Evolutionary conservation across 2,888 invertebrate species (phyloP), one percentile per base, ranked within the genome.

Genomic region (Yponomeuta cagnagella): DNA sequence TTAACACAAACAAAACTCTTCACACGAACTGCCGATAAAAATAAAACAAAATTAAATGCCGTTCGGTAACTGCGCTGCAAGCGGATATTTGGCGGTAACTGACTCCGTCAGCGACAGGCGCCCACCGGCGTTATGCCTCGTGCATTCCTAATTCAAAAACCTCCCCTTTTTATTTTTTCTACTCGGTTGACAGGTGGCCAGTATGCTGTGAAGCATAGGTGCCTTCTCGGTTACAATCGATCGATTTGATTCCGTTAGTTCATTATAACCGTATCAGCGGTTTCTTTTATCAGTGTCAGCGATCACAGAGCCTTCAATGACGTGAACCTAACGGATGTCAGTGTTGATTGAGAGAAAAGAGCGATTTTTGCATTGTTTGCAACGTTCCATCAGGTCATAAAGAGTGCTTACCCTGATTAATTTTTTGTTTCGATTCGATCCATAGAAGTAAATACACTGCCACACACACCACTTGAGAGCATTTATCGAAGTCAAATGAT

Each of bases 121-220:
- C 73, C 74, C 66, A 70, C 76, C 79, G 79, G 77, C 80, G 80
- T 79, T 78, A 80, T 78, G 82, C 75, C 75, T 76, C 74, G 73
- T 76, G 81, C 78, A 77, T 79, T 77, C 75, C 73, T 73, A 76
- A 80, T 81, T 79, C 73, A 73, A 75, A 80, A 77, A 75, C 78
- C 80, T 77, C 78, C 84, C 82, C 78, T 80, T 76, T 80, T 76
- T 73, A 74, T 73, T 68, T 68, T 67, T 48, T 71, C 3, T 15
- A 71, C 69, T 48, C 63, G 43, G 72, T 72, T 73, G 74, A 73
- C 75, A 75, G 74, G 74, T 77, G 77, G 70, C 72, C 76, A 75
- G 73, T 77, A 73, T 76, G 76, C 75, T 82, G 77, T 80, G 75
- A 79, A 71, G 63, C 77, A 78, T 80, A 77, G 33, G 43, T 67